Evolutionary conservation across 2,888 invertebrate species (phyloP).

Genomic region (Dyspetes luteomarginatus): DNA sequence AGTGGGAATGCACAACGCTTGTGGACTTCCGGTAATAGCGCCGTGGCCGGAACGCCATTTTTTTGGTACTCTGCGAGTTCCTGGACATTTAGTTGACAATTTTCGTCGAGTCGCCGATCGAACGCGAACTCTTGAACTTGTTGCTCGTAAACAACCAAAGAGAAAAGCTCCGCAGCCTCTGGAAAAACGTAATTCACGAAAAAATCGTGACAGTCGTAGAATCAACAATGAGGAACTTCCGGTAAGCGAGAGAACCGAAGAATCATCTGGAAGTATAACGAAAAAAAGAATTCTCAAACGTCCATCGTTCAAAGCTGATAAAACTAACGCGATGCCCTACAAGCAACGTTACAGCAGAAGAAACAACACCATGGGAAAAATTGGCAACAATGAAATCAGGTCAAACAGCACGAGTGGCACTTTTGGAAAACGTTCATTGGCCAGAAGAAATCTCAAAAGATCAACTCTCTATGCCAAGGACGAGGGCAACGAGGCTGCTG

Average conservation of each 20-base stretch:
- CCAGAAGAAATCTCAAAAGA: slow-evolving; percentile 72
- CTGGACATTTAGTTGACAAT: slow-evolving; percentile 26
- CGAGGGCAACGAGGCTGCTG: slow-evolving; percentile 78
- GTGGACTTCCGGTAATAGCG: slow-evolving; percentile 77
- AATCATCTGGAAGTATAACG: slow-evolving; percentile 37
- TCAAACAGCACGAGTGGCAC: slow-evolving; percentile 1
- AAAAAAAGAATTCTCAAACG: slow-evolving; percentile 61
- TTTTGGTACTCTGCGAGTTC: slow-evolving; percentile 45
- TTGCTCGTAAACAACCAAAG: slow-evolving; percentile 57
- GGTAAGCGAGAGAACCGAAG: slow-evolving; percentile 25
- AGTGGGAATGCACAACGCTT: slow-evolving; percentile 80
- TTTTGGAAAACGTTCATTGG: slow-evolving; percentile 60
- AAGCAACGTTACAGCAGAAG: slow-evolving; percentile 47
- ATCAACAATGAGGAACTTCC: slow-evolving; percentile 3
- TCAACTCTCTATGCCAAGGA: slow-evolving; percentile 80
- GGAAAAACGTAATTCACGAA: neutral
- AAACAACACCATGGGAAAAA: slow-evolving; percentile 39
- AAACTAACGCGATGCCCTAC: slow-evolving; percentile 68
- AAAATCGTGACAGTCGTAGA: neutral
- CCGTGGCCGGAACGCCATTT: slow-evolving; percentile 66
- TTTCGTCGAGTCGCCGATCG: slow-evolving; percentile 33
- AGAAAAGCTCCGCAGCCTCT: slow-evolving; percentile 62
- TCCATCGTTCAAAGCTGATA: slow-evolving; percentile 71
- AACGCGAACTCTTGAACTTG: slow-evolving; percentile 53
- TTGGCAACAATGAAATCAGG: slow-evolving; percentile 43